These are phyloP conservation scores for Thryonomys swinderianus DNA, from an alignment of 2,113 vertebrate species.

Conservation along the genomic window DNA sequence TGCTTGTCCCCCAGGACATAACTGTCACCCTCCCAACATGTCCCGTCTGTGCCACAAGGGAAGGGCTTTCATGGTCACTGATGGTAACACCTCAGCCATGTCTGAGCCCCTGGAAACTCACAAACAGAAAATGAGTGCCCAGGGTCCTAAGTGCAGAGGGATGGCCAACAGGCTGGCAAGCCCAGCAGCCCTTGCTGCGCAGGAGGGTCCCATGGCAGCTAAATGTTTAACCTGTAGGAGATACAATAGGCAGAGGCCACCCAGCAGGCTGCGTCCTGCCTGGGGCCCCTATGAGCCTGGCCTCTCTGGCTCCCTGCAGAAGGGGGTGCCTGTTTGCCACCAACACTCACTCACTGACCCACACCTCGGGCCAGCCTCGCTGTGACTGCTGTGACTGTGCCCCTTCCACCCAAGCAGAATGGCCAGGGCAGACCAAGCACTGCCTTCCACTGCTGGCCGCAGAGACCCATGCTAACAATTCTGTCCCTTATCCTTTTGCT, in stretches of 20 bases:
- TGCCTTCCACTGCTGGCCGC: rapidly evolving
- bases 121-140: rapidly evolving
- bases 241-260: neutral
- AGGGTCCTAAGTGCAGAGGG: neutral
- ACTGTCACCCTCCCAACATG: neutral
- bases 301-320: neutral
- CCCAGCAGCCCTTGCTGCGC: neutral
- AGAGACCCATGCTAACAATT: neutral
- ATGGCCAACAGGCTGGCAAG: neutral
- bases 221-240: neutral
- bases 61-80: neutral
- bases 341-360: neutral
- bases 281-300: rapidly evolving
- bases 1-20: neutral
- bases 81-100: neutral
- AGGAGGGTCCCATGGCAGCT: rapidly evolving
- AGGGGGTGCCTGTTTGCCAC: neutral
- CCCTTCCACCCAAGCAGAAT: neutral
- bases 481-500: neutral
- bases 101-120: neutral
- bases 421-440: neutral
- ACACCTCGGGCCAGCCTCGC: neutral
- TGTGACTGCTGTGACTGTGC: neutral
- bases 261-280: neutral
- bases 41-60: no score